Conservation (phyloP, 1,140 invertebrate genomes). For the Trachymyrmex cornetzi region DNA sequence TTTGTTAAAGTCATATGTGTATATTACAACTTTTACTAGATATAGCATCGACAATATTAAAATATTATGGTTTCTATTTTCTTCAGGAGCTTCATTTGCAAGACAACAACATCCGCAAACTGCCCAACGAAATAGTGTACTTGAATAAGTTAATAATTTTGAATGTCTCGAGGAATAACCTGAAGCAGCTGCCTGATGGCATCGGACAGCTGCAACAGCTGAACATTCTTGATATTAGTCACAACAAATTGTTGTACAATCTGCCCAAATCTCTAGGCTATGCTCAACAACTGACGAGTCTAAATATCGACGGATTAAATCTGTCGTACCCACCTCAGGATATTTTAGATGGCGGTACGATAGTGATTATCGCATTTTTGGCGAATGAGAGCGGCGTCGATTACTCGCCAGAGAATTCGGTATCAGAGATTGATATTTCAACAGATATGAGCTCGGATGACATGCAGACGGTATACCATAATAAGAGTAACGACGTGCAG, state of each 20-base stretch:
- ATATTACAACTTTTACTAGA: not conserved
- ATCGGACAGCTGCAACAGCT: constrained; percentile 89
- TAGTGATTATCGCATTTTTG: constrained; percentile 90
- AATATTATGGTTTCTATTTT: constrained; percentile 27
- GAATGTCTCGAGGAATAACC: constrained; percentile 91
- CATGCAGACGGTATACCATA: constrained; percentile 68
- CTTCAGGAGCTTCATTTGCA: constrained; percentile 89
- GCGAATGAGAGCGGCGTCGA: constrained; percentile 83
- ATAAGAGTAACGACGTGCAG: constrained; percentile 83
- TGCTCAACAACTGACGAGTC: constrained; percentile 86
- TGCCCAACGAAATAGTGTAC: constrained; percentile 90
- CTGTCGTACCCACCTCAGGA: constrained; percentile 89
- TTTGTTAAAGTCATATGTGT: constrained; percentile 3
- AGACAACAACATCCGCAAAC: constrained; percentile 88
- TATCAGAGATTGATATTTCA: constrained; percentile 70
- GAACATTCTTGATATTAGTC: constrained; percentile 87
- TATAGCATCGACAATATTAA: not conserved
- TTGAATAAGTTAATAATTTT: constrained; percentile 89
- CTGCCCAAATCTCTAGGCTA: constrained; percentile 89
- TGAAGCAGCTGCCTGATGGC: constrained; percentile 89
- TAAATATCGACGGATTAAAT: constrained; percentile 89
- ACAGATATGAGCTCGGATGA: constrained; percentile 70
- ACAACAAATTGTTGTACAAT: constrained; percentile 88
- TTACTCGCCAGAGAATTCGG: constrained; percentile 78
- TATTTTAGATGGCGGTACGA: constrained; percentile 88